Base-by-base conservation (phyloP, 2,797 vertebrate species). In the Dipus sagitta region DNA sequence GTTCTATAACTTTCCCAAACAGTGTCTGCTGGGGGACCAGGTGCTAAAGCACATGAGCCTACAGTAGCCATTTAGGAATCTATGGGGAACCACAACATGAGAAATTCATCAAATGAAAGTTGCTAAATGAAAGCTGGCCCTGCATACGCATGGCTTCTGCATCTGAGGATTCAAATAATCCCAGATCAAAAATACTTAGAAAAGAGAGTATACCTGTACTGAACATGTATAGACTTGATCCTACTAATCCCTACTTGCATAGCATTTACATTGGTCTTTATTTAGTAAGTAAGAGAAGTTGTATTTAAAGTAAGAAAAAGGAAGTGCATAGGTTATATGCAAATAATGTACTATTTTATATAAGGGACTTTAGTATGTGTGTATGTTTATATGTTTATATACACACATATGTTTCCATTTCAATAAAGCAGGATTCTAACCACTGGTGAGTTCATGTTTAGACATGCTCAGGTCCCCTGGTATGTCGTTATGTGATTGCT, bases 351-450 rank as follows among this genome's bases (percentile, higher is more conserved):
- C 3, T 1, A 67, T 67, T 54, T 54, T 52, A 52, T 77, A 20
- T 34, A 62, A 52, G 30, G 13, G 32, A 26, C 23, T 28, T 67
- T 28, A 9, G 11, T 42, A n/a, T 67, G 38, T 82, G 17, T 47
- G 26, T 64, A 12, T 42, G 21, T n/a, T 18, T 65, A 7, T 62
- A 13, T 77, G 64, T 86, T n/a, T 76, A 28, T 14, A 47, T 52
- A n/a, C 32, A 18, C 42, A 67, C 47, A 84, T 26, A 21, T 70
- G 2, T 60, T 82, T 91, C 64, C 42, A 85, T 38, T 92, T 90
- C 42, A 34, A 42, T 92, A 67, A 92, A 15, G 17, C 77, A 86
- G 23, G 70, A 76, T 74, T 74, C 52, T 88, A 86, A 24, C 42
- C 34, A 24, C 3, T 18, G 13, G 68, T 32, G 13, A 76, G 28